Evolutionary conservation across 2,113 vertebrate species (phyloP).

Genomic region (Catharus bicknelli): DNA sequence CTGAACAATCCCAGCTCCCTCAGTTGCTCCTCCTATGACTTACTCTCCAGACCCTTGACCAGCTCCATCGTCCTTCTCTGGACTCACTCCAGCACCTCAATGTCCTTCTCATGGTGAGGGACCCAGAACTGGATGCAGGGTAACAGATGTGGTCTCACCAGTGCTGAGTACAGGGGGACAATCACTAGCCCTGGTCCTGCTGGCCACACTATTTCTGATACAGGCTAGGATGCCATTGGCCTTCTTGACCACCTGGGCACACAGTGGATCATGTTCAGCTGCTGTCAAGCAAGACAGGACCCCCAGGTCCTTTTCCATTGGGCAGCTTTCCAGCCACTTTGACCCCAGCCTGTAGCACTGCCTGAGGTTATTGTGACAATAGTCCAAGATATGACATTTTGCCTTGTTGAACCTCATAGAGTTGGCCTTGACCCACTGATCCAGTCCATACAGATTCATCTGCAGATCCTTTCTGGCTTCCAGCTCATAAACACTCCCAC

Average conservation of each 20-base stretch:
- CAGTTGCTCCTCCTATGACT: background rate
- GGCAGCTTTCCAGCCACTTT: background rate
- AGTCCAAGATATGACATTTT: background rate
- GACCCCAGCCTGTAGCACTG: background rate
- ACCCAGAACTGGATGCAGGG: background rate
- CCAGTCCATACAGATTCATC: background rate
- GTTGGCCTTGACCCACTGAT: background rate
- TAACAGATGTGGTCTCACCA: background rate
- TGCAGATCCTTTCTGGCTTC: background rate
- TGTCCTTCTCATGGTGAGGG: background rate
- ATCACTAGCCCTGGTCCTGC: background rate
- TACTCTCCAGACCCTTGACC: background rate
- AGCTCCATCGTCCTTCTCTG: background rate
- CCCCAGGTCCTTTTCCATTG: accelerated
- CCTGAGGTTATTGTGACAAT: background rate
- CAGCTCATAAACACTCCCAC: background rate
- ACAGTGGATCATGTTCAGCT: background rate
- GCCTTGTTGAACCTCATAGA: background rate
- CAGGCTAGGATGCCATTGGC: background rate
- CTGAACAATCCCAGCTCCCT: background rate
- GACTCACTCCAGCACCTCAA: background rate
- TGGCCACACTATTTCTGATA: background rate
- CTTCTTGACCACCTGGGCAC: background rate
- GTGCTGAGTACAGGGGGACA: background rate
- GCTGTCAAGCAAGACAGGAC: background rate